Evolutionary conservation across 1,140 invertebrate genomes (phyloP).

Genomic region (Drosophila erecta): DNA sequence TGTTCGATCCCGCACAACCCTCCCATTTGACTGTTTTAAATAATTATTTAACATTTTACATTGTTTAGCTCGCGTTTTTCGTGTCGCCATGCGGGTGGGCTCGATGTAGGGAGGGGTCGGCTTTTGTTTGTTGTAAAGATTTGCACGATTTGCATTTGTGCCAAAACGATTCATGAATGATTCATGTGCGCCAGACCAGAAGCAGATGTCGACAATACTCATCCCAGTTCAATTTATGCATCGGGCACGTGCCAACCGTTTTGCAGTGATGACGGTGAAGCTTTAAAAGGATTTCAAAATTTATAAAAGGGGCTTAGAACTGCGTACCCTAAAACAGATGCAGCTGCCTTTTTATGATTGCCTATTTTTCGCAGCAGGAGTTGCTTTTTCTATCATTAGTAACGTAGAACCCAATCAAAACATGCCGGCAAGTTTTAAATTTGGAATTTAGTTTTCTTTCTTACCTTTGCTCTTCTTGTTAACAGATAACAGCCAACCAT

Average conservation of each 20-base stretch:
- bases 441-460: background rate
- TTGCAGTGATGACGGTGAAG: slow-evolving; percentile 14
- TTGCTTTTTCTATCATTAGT: background rate
- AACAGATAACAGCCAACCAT: background rate
- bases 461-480: too few species aligned
- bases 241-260: slow-evolving; percentile 38
- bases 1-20: slow-evolving; percentile 15
- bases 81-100: slow-evolving; percentile 36
- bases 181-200: slow-evolving; percentile 66
- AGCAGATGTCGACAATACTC: slow-evolving; percentile 72
- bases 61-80: slow-evolving; percentile 70
- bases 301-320: background rate
- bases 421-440: background rate
- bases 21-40: slow-evolving; percentile 57
- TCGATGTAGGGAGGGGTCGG: background rate
- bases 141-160: slow-evolving; percentile 78
- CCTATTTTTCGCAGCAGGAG: background rate
- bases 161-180: slow-evolving; percentile 77
- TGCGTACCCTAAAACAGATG: background rate
- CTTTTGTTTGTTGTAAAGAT: slow-evolving; percentile 78
- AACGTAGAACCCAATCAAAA: background rate
- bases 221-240: slow-evolving; percentile 62
- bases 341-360: too few species aligned
- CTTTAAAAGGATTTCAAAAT: slow-evolving; percentile 32
- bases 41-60: slow-evolving; percentile 82